Evolutionary conservation across 2,888 invertebrate species (phyloP), one percentile per base, ranked within the genome.

Genomic region (Torymus tubicola): DNA sequence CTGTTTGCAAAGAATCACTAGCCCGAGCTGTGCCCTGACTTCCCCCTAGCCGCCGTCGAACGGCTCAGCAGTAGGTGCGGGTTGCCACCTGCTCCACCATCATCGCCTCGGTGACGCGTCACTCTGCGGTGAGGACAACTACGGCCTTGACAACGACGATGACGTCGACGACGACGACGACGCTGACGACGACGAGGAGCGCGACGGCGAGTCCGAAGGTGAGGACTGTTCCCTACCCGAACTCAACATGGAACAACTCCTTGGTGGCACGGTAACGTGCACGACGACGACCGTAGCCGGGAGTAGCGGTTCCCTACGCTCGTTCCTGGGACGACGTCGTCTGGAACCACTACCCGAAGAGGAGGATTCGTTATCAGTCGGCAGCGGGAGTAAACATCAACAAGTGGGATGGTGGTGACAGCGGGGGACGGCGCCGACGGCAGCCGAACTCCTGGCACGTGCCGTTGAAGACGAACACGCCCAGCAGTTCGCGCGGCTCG

Each of bases 341-440:
- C 91, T 96, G 87, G 96, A 96, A 89, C 96, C 96, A 70, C 92
- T 96, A 8, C 93, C 96, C 84, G 96, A 96, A 91, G 96, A 96
- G 91, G 96, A 96, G 85, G 94, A 93, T 81, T 95, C 95, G 24
- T 87, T 91, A 2, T 82, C 82, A 14, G 18, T 80, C 5, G 74
- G 71, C 31, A 80, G 82, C 21, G 60, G 77, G 12, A 16, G 14
- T 14, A 52, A 88, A 14, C 90, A 90, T 79, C 87, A 87, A 31
- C 89, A 90, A 78, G 89, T 89, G 24, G 90, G 90, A 84, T 90
- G 90, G 90, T 88, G 91, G 91, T 89, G 90, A 91, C 89, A 91
- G 88, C 85, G 91, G 91, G 88, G 82, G 52, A 85, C 86, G 42
- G 55, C 8, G 58, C 61, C 60, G 65, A 14, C 18, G 77, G 84